Percentiles rank a stretch among this genome's conserved stretches.
Evolutionary conservation across 2,113 vertebrate species (phyloP).

Genomic region (Paedocypris sp.): DNA sequence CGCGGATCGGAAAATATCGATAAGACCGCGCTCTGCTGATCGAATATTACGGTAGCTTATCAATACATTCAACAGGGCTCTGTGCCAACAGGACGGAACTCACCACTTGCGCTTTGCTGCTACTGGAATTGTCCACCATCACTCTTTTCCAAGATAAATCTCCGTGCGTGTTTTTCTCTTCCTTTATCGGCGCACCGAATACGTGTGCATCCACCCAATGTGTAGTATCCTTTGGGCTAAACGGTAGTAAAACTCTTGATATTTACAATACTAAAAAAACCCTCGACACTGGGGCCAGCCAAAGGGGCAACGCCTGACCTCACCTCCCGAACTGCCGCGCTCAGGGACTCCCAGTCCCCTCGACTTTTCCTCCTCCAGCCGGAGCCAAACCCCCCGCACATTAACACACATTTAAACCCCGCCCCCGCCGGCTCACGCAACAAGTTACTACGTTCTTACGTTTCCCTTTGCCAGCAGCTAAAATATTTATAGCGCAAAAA

Average conservation of each 20-base stretch:
- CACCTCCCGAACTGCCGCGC: conserved; percentile 52
- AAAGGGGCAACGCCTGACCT: conserved; percentile 51
- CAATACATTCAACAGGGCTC: conserved; percentile 30
- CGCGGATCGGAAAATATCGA: too few relatives aligned
- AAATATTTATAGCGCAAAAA: conserved; percentile 33
- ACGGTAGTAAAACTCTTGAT: conserved; percentile 11
- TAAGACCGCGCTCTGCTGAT: conserved; percentile 6
- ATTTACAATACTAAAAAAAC: conserved; percentile 21
- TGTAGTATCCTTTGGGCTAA: conserved; percentile 23
- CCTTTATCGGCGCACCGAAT: conserved; percentile 40
- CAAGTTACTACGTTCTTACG: conserved; percentile 30
- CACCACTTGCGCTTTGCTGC: conserved; percentile 64
- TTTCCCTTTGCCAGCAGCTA: not conserved
- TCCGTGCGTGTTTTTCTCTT: conserved; percentile 35
- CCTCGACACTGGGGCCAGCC: conserved; percentile 36
- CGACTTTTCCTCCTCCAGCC: conserved; percentile 47
- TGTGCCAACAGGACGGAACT: conserved; percentile 46
- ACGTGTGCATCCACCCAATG: conserved; percentile 29
- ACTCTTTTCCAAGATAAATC: conserved; percentile 32
- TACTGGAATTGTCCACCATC: conserved; percentile 62
- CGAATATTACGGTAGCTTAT: conserved; percentile 49
- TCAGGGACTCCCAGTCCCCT: conserved; percentile 58
- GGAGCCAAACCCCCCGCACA: conserved; percentile 50
- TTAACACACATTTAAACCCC: conserved; percentile 41
- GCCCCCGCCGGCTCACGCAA: conserved; percentile 42